Percentiles rank a stretch among this genome's conserved stretches.
These are phyloP conservation scores for Hemicentrotus pulcherrimus DNA, from an alignment of 35 echinoderm and acorn worm species.

Conservation along the genomic window DNA sequence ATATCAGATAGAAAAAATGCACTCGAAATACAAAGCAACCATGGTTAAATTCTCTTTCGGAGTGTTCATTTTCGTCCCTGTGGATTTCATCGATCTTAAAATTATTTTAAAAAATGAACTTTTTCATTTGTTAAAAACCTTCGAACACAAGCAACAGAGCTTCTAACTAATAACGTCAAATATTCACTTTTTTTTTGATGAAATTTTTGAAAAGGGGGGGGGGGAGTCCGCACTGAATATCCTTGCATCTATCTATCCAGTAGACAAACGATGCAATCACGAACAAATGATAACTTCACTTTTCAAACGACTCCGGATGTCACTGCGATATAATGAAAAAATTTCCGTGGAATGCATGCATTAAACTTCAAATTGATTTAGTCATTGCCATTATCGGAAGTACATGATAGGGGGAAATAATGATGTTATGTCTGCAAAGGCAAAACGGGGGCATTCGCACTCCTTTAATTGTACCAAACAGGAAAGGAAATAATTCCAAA, in stretches of 20 bases:
- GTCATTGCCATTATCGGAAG: background rate
- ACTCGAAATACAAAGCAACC: too few species aligned
- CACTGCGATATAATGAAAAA: background rate
- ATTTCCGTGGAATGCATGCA: background rate
- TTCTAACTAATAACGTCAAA: too few species aligned
- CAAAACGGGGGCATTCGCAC: too few species aligned
- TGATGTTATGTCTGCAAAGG: background rate
- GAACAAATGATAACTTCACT: background rate
- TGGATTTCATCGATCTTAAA: too few species aligned
- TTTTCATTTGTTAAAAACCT: too few species aligned
- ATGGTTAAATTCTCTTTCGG: too few species aligned
- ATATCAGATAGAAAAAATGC: too few species aligned
- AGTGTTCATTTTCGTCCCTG: too few species aligned
- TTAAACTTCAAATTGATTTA: conserved; percentile 7
- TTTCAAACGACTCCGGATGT: background rate
- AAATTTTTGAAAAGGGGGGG: background rate
- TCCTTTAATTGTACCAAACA: background rate
- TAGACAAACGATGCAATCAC: background rate
- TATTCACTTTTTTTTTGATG: background rate
- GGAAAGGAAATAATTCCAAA: background rate
- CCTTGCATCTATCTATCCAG: background rate
- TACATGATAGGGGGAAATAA: background rate
- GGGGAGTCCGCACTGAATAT: too few species aligned
- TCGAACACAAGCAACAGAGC: too few species aligned
- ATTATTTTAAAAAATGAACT: too few species aligned